Conservation (phyloP, 2,888 invertebrate genomes). For the Nemotelus pantherinus region DNA sequence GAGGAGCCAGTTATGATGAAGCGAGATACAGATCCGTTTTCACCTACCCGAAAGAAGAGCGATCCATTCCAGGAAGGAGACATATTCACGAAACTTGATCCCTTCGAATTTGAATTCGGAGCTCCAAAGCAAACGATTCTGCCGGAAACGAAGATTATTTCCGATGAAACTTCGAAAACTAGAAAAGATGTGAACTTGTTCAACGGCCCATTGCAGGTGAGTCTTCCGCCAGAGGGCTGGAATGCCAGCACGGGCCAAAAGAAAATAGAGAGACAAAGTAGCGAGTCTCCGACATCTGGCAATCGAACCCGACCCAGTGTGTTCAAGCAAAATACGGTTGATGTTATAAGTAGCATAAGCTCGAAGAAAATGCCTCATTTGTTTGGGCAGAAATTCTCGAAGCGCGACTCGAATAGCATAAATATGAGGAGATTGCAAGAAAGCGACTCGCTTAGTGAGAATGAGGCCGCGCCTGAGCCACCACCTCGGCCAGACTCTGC, state of each 20-base stretch:
- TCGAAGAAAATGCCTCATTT: slow-evolving; percentile 65
- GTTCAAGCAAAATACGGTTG: slow-evolving; percentile 64
- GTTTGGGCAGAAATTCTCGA: slow-evolving; percentile 64
- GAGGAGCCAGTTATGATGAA: slow-evolving; percentile 64
- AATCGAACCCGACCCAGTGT: slow-evolving; percentile 55
- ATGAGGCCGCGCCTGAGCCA: slow-evolving; percentile 64
- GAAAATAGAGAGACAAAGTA: slow-evolving; percentile 54
- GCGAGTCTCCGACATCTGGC: slow-evolving; percentile 55
- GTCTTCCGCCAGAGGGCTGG: slow-evolving; percentile 72
- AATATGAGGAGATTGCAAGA: slow-evolving; percentile 65
- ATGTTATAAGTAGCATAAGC: slow-evolving; percentile 65
- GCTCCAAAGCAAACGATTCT: slow-evolving; percentile 49
- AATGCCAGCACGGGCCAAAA: slow-evolving; percentile 54
- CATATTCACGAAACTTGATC: slow-evolving; percentile 63
- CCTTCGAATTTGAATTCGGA: slow-evolving; percentile 62
- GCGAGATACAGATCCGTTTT: slow-evolving; percentile 64
- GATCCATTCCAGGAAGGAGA: slow-evolving; percentile 77
- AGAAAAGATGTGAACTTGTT: slow-evolving; percentile 65
- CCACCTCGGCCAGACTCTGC: slow-evolving; percentile 64
- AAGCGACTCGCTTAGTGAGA: slow-evolving; percentile 65
- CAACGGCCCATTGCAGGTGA: slow-evolving; percentile 76
- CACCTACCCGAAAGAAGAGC: slow-evolving; percentile 64
- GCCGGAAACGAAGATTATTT: slow-evolving; percentile 55
- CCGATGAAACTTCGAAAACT: slow-evolving; percentile 60
- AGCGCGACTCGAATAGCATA: slow-evolving; percentile 63